phyloP scores from a whole-genome alignment of 2,113 vertebrate genomes.

The Hymenochirus boettgeri region DNA sequence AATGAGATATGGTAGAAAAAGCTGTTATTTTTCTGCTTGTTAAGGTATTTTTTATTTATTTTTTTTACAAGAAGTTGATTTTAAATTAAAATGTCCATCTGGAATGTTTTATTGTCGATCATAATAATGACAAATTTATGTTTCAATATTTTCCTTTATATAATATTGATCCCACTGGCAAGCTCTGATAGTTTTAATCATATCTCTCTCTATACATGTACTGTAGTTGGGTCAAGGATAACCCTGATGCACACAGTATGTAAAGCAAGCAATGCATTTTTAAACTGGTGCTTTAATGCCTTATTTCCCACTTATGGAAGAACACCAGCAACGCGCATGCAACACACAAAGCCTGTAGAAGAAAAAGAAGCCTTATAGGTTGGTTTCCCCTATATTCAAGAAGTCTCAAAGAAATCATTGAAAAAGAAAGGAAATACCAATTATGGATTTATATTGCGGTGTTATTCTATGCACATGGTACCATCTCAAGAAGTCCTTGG shows the following conservation, averaged over 20 bases:
- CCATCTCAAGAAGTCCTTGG: too few relatives aligned
- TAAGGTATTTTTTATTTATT: constrained; percentile 53
- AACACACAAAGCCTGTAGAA: neutral
- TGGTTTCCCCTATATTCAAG: too few relatives aligned
- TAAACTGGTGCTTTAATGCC: neutral
- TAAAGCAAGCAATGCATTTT: neutral
- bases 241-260: neutral
- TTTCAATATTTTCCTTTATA: constrained; percentile 64
- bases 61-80: constrained; percentile 57
- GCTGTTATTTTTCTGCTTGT: constrained; percentile 72
- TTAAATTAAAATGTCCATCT: constrained; percentile 67
- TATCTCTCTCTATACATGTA: constrained; percentile 10
- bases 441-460: too few relatives aligned
- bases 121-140: constrained; percentile 69
- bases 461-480: too few relatives aligned
- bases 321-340: neutral
- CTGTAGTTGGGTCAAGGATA: neutral
- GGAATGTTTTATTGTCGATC: constrained; percentile 67
- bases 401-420: too few relatives aligned
- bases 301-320: neutral
- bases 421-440: too few relatives aligned
- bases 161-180: constrained; percentile 58
- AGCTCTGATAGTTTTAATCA: constrained; percentile 42
- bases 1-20: constrained; percentile 59
- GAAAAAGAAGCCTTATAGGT: too few relatives aligned